These are phyloP conservation scores for Cavia aperea DNA, from an alignment of 2,113 vertebrate genomes.

Conservation along the genomic window DNA sequence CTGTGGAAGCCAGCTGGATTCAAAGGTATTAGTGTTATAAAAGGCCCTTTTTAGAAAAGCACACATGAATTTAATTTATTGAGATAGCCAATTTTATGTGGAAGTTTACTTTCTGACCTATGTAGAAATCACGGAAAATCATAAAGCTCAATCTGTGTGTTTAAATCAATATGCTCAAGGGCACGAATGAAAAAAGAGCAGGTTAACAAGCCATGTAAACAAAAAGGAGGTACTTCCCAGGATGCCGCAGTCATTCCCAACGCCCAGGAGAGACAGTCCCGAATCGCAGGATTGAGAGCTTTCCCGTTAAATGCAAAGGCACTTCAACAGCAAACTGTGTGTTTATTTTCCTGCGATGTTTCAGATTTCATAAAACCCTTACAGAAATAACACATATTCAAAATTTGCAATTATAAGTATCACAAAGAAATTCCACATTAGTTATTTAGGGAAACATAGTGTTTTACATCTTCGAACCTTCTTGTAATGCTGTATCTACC, in stretches of 20 bases:
- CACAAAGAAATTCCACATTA: conserved; percentile 15
- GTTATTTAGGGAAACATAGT: background rate
- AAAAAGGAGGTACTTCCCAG: background rate
- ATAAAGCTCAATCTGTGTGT: conserved; percentile 5
- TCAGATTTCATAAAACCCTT: conserved; percentile 20
- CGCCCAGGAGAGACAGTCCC: background rate
- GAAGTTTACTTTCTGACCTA: conserved; percentile 55
- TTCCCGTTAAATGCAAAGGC: background rate
- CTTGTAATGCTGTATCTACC: background rate
- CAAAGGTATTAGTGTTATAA: conserved; percentile 54
- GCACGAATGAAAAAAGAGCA: background rate
- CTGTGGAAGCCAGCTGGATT: conserved; percentile 48
- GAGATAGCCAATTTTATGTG: conserved; percentile 53
- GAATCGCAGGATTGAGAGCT: fast-evolving
- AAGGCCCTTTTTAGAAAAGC: conserved; percentile 62
- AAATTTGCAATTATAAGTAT: conserved; percentile 6
- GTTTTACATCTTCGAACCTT: background rate
- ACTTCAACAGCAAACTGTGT: background rate
- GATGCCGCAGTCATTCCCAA: background rate
- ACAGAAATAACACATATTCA: background rate
- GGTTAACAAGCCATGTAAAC: too few species aligned
- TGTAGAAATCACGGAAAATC: conserved; percentile 45
- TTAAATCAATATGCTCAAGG: conserved; percentile 21
- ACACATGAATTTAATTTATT: conserved; percentile 59
- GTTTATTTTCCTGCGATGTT: background rate